phyloP scores from a whole-genome alignment of 2,113 vertebrate genomes.

The Tympanuchus pallidicinctus region DNA sequence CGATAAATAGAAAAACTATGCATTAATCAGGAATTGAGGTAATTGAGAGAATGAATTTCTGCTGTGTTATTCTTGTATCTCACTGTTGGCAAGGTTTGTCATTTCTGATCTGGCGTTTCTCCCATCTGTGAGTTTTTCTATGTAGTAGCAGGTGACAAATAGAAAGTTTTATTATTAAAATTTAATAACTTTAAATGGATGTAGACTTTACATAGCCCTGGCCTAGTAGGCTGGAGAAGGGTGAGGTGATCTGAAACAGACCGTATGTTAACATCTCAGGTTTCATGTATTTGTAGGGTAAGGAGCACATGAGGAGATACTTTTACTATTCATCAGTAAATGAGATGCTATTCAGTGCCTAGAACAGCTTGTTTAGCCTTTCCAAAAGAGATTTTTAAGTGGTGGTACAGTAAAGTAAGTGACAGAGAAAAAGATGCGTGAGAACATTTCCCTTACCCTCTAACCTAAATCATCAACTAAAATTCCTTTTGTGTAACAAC shows the following conservation, averaged over 20 bases:
- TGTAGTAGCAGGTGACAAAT: slow-evolving; percentile 29
- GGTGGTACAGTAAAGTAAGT: neutral
- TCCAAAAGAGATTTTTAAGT: neutral
- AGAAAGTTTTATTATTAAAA: slow-evolving; percentile 8
- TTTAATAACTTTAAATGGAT: neutral
- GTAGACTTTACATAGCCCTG: neutral
- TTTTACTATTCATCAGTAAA: neutral
- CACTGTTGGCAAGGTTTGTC: neutral
- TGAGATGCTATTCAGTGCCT: neutral
- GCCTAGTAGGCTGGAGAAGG: neutral
- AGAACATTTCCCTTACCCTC: neutral
- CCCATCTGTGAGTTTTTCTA: neutral
- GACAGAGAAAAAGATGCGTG: neutral
- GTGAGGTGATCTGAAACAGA: neutral
- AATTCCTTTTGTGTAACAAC: neutral
- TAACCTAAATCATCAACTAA: neutral
- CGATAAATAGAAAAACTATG: neutral
- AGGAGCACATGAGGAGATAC: neutral
- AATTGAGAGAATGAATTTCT: neutral
- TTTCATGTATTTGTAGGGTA: slow-evolving; percentile 7
- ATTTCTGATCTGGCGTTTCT: neutral
- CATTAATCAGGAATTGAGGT: neutral
- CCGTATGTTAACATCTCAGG: neutral
- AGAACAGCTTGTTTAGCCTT: neutral
- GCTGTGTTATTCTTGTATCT: neutral